phyloP scores from a whole-genome alignment of 1,140 invertebrate species.

The Hycleus cichorii region DNA sequence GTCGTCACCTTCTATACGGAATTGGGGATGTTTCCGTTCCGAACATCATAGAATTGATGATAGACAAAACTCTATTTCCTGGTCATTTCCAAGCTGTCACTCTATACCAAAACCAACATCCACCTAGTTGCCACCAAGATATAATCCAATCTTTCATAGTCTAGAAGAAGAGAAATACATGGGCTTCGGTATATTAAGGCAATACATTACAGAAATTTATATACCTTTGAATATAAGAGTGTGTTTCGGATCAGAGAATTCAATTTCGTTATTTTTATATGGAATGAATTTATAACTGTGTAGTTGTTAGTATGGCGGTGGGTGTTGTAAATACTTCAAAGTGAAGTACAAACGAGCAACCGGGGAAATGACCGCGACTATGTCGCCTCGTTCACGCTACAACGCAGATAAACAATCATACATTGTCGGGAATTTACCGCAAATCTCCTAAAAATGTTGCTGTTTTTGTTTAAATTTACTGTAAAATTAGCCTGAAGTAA shows the following conservation, averaged over 20 bases:
- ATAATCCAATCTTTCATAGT: conserved; percentile 9
- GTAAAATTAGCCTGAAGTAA: no score
- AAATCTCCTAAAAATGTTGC: background rate
- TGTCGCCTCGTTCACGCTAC: conserved; percentile 14
- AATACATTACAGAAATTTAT: no score
- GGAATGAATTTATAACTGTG: conserved; percentile 8
- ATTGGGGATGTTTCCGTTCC: conserved; percentile 10
- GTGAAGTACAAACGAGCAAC: conserved; percentile 21
- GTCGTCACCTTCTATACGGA: background rate
- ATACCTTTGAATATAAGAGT: no score
- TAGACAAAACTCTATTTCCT: conserved; percentile 25
- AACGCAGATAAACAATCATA: conserved; percentile 21
- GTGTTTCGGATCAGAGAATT: no score
- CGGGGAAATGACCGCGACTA: conserved; percentile 17
- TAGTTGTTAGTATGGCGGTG: conserved; percentile 14
- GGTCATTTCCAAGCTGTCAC: conserved; percentile 20
- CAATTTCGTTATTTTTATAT: no score
- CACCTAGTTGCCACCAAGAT: conserved; percentile 14
- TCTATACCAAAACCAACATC: background rate
- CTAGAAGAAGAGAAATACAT: no score
- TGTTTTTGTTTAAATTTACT: no score
- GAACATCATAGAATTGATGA: conserved; percentile 20
- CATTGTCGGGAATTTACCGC: conserved; percentile 7
- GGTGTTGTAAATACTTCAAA: conserved; percentile 21
- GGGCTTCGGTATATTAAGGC: no score